Percentiles rank a stretch among this genome's conserved stretches.
Conservation (phyloP, 2,888 invertebrate genomes). For the Spilosoma lubricipeda region DNA sequence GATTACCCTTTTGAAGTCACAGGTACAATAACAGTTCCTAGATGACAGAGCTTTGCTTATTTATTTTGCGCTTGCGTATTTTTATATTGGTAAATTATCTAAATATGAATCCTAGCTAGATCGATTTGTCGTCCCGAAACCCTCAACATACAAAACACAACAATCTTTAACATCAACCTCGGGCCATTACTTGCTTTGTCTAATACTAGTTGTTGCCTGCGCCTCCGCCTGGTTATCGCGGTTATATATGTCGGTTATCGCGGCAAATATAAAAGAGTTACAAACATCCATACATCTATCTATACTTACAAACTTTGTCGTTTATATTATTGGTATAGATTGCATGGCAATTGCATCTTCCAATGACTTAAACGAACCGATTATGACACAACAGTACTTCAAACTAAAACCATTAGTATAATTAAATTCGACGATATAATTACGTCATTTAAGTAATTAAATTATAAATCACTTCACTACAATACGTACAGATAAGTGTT, state of each 20-base stretch:
- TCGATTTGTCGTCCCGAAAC: no score
- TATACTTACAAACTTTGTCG: no score
- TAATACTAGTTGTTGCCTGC: no score
- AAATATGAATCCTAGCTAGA: no score
- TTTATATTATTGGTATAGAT: no score
- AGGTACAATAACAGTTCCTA: background rate
- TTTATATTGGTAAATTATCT: no score
- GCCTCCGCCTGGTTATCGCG: no score
- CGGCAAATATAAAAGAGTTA: no score
- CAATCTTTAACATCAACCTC: background rate
- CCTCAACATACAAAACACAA: background rate
- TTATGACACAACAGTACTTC: background rate
- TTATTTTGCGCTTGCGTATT: no score
- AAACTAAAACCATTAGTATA: background rate
- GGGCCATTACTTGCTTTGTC: background rate
- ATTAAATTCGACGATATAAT: background rate
- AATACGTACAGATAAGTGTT: background rate
- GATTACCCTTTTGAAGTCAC: background rate
- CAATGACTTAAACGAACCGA: background rate
- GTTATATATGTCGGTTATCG: no score
- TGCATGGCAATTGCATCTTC: background rate
- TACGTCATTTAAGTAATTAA: background rate
- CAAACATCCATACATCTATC: no score
- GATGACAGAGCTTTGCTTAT: no score
- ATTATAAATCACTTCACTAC: background rate